Conservation (phyloP, 2,888 invertebrate species). For the Aleiodes leptofemur region DNA sequence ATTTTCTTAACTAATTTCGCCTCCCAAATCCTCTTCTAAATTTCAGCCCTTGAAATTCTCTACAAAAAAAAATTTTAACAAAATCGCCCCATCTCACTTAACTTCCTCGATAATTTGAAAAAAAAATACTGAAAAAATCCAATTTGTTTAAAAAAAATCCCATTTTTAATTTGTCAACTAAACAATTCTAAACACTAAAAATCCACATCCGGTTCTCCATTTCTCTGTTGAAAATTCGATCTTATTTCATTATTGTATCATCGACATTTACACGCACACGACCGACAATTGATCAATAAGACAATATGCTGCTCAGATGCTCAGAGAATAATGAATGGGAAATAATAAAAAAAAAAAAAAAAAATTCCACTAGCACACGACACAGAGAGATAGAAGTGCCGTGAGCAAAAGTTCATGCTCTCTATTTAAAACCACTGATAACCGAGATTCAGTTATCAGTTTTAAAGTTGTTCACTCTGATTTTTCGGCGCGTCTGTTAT, state of each 20-base stretch:
- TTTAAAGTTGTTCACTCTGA: neutral
- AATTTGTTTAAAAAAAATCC: neutral
- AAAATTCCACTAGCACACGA: conserved; percentile 14
- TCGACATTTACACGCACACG: neutral
- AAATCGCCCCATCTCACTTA: too few relatives aligned
- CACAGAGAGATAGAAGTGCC: neutral
- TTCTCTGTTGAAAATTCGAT: conserved; percentile 10
- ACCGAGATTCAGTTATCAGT: conserved; percentile 16
- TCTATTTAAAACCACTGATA: conserved; percentile 19
- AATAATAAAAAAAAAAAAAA: neutral
- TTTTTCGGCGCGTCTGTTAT: neutral
- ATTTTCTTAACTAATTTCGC: too few relatives aligned
- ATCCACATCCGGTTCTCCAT: conserved; percentile 7
- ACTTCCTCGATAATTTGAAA: too few relatives aligned
- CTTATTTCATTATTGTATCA: neutral
- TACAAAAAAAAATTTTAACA: too few relatives aligned
- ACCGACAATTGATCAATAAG: conserved; percentile 4
- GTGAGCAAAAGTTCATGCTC: conserved; percentile 26
- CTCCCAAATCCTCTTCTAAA: too few relatives aligned
- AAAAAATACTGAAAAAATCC: neutral
- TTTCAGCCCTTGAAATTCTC: too few relatives aligned
- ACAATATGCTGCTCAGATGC: neutral
- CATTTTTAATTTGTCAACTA: neutral
- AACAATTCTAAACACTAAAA: neutral
- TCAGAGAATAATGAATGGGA: neutral